Evolutionary conservation across 2,113 vertebrate species (phyloP).

Genomic region (Poeciliopsis turrubarensis): DNA sequence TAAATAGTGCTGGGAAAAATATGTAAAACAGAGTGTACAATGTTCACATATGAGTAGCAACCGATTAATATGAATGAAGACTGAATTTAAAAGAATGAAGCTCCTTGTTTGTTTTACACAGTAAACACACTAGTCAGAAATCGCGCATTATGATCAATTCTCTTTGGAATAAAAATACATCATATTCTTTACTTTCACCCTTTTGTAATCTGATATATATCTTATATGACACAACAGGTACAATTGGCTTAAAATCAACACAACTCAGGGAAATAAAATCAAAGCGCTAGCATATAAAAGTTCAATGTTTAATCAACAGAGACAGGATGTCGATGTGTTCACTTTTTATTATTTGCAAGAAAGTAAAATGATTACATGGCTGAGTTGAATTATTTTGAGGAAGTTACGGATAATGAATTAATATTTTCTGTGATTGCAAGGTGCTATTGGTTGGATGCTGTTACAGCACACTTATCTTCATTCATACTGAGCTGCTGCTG

Average conservation of each 20-base stretch:
- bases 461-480: background rate
- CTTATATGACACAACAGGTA: slow-evolving; percentile 40
- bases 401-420: background rate
- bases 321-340: background rate
- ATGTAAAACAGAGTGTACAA: slow-evolving; percentile 42
- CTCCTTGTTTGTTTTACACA: slow-evolving; percentile 18
- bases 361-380: background rate
- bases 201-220: slow-evolving; percentile 18
- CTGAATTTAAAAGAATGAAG: slow-evolving; percentile 15
- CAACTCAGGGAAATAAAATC: slow-evolving; percentile 7
- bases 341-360: background rate
- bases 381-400: background rate
- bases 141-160: slow-evolving; percentile 48
- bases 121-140: slow-evolving; percentile 56
- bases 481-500: too few relatives aligned
- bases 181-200: slow-evolving; percentile 10
- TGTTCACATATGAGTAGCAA: slow-evolving; percentile 34
- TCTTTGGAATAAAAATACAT: slow-evolving; percentile 56
- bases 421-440: background rate
- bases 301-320: background rate
- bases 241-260: slow-evolving; percentile 18
- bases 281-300: background rate
- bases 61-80: slow-evolving; percentile 20
- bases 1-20: slow-evolving; percentile 63
- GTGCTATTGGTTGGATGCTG: too few relatives aligned